Conservation (phyloP, 2,888 invertebrate species). For the Ichneumoninae sp. region DNA sequence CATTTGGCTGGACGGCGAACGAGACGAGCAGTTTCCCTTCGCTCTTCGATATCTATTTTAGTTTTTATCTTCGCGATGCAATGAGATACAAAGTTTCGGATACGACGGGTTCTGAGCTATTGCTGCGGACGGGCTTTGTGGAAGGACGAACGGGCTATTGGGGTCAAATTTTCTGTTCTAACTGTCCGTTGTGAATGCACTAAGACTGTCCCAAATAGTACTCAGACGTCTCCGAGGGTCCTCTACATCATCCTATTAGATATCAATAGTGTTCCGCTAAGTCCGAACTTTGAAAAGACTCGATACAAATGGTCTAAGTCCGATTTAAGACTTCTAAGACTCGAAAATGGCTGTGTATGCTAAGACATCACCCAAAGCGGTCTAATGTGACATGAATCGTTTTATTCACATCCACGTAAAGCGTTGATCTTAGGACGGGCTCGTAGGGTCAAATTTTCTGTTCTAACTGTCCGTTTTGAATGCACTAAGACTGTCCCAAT, state of each 20-base stretch:
- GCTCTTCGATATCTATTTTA: slow-evolving; percentile 7
- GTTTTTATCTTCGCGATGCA: not conserved
- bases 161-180: not conserved
- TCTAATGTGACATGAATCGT: not conserved
- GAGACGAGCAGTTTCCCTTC: slow-evolving; percentile 20
- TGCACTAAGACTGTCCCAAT: not conserved
- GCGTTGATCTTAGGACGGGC: not conserved
- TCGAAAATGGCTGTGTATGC: not conserved
- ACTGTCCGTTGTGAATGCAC: not conserved
- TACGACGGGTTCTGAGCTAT: not conserved
- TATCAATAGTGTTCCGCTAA: not conserved
- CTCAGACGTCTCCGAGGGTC: not conserved
- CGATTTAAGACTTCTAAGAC: slow-evolving; percentile 1
- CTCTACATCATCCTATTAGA: not conserved
- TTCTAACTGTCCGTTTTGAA: too few species aligned
- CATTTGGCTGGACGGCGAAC: slow-evolving; percentile 52
- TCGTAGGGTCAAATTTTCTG: too few species aligned
- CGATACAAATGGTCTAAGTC: not conserved
- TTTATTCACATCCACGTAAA: not conserved
- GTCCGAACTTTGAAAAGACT: not conserved
- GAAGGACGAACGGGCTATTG: not conserved
- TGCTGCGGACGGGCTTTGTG: not conserved
- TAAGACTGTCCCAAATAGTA: not conserved
- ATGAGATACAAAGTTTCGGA: slow-evolving; percentile 32
- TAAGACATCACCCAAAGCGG: too few species aligned